Conservation (phyloP, 2,888 invertebrate species). For the Caenorhabditis panamensis region DNA sequence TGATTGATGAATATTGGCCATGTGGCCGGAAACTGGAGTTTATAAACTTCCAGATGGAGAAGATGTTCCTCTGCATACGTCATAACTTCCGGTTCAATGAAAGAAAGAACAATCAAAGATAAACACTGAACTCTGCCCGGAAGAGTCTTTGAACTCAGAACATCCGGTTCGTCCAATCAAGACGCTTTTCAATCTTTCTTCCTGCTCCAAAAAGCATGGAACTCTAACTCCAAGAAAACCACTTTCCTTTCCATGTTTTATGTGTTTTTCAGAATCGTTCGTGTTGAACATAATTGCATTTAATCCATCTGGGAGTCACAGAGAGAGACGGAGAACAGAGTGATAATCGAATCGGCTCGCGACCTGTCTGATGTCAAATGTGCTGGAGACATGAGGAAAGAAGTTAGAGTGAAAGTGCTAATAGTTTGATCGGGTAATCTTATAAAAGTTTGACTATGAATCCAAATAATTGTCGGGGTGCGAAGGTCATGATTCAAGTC, state of each 20-base stretch:
- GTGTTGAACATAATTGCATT: background rate
- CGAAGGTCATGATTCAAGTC: no score
- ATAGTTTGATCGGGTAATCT: no score
- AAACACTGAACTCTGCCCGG: no score
- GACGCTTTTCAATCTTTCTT: background rate
- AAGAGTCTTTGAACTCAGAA: background rate
- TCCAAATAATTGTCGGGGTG: no score
- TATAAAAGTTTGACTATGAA: no score
- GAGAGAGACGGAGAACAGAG: background rate
- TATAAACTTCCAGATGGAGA: background rate
- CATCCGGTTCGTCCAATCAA: background rate
- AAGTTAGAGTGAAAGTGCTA: no score
- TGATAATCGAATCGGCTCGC: background rate
- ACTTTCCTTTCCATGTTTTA: background rate
- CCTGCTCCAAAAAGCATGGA: background rate
- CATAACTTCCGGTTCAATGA: no score
- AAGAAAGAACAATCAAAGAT: no score
- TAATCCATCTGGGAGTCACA: constrained; percentile 3
- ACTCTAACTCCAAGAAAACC: background rate
- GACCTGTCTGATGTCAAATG: background rate
- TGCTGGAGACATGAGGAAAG: background rate
- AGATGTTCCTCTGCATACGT: no score
- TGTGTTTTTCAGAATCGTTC: background rate
- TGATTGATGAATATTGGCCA: constrained; percentile 11
- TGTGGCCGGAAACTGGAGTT: background rate